Percentiles rank a stretch among this genome's conserved stretches.
Evolutionary conservation across 1,140 invertebrate species (phyloP).

Genomic region (Zophobas atratus): DNA sequence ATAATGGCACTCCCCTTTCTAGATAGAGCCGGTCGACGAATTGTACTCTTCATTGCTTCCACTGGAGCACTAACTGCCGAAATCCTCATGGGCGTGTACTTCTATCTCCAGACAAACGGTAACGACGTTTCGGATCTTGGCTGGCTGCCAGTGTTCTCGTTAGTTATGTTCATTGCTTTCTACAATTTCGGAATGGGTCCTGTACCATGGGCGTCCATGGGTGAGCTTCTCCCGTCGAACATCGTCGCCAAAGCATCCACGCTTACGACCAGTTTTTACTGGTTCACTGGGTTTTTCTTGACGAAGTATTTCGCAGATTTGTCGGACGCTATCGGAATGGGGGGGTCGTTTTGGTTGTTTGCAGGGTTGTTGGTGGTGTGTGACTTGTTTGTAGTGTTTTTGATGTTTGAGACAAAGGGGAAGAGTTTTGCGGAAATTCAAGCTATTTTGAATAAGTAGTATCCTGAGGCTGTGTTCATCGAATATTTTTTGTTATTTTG

Average conservation of each 20-base stretch:
- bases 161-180: constrained; percentile 60
- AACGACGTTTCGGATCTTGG: constrained; percentile 55
- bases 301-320: constrained; percentile 82
- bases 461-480: too few relatives aligned
- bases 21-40: constrained; percentile 81
- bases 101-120: constrained; percentile 57
- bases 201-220: constrained; percentile 87
- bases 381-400: constrained; percentile 73
- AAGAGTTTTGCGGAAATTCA: constrained; percentile 75
- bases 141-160: constrained; percentile 62
- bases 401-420: constrained; percentile 88
- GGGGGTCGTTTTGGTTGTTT: constrained; percentile 87
- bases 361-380: constrained; percentile 69
- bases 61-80: constrained; percentile 71
- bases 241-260: constrained; percentile 83
- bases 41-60: constrained; percentile 80
- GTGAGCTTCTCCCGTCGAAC: constrained; percentile 84
- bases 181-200: constrained; percentile 79
- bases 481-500: too few relatives aligned
- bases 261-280: constrained; percentile 82
- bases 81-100: constrained; percentile 61
- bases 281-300: constrained; percentile 85
- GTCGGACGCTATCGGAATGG: constrained; percentile 73
- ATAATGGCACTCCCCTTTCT: constrained; percentile 81
- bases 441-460: constrained; percentile 21